Base-by-base conservation (phyloP, 2,797 vertebrate species). In the Emydoidea blandingii region DNA sequence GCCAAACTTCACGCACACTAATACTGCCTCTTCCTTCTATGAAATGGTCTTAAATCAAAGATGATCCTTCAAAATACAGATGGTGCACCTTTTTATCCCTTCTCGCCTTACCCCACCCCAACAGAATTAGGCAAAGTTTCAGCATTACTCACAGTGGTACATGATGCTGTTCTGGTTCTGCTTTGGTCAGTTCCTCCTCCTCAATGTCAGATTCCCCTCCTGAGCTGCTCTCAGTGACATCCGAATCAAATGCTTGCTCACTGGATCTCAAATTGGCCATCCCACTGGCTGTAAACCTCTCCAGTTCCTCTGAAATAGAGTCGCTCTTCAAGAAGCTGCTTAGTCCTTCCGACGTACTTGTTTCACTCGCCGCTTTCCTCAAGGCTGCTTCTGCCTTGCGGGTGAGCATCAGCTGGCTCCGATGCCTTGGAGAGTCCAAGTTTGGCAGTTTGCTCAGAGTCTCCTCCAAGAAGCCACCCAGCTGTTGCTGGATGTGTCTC, bases 181-280 rank as follows among this genome's bases (percentile, higher is more conserved):
- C 99, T 97, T 98, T 98, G 97, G 98, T 98, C 95, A 99, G 98
- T 98, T 99, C 99, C 91, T 99, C 99, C 83, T 99, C 99, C 94
- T 99, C 99, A 44, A 99, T 97, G 53, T 99, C 99, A 62, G 99
- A 99, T 97, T 99, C 99, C 53, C 99, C 99, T 52, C 99, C 99
- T 0, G 99, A 99, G 97, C 99, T 99, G 98, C 99, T 99, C 97
- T 99, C 99, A 1, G 99, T 99, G 94, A 99, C 99, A 84, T 99
- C 99, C 1, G 99, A 99, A 98, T 99, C 99, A 90, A 99, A 99
- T 3, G 99, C 99, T 68, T 98, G 98, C 96, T 99, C 99, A 1
- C 98, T 99, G 72, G 98, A 99, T 49, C 98, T 98, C 96, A 99
- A 94, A 96, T 99, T 99, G 94, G 99, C 99, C 72, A 99, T 98